These are phyloP conservation scores for Setophaga petechia DNA, from an alignment of 2,113 vertebrate species.

Conservation along the genomic window DNA sequence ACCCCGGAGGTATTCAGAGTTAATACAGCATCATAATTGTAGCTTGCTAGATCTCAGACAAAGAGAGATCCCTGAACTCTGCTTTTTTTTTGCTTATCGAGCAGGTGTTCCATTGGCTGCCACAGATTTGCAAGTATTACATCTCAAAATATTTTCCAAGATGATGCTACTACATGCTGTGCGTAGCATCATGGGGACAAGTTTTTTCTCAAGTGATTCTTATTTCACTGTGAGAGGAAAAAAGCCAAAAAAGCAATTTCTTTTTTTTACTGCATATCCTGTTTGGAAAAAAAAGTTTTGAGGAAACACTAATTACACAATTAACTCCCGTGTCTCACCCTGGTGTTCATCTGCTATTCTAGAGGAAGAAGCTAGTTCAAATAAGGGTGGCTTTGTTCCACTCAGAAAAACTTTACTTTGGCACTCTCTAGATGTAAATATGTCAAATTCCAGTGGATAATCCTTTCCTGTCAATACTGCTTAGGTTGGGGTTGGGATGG, in stretches of 20 bases:
- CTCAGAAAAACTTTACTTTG: conserved; percentile 31
- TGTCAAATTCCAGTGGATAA: conserved; percentile 55
- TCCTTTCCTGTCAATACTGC: conserved; percentile 50
- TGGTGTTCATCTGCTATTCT: neutral
- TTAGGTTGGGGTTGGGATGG: conserved; percentile 21
- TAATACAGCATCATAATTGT: neutral
- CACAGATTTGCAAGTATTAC: neutral
- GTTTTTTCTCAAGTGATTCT: neutral
- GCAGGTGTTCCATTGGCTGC: neutral
- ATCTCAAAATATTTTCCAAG: neutral
- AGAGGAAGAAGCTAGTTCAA: conserved; percentile 11
- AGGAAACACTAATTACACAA: neutral
- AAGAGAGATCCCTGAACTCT: neutral
- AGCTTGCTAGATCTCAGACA: neutral
- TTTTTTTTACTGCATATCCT: neutral
- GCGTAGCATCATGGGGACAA: neutral
- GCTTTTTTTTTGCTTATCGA: neutral
- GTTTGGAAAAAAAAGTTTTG: neutral
- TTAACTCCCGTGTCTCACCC: neutral
- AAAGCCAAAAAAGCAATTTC: neutral
- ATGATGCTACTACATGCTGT: neutral
- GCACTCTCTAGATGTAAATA: conserved; percentile 37
- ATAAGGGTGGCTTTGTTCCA: conserved; percentile 17
- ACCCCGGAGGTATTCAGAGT: neutral
- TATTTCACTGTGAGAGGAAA: neutral